Conservation (phyloP, 2,797 vertebrate species). For the Cetoscarus ocellatus region DNA sequence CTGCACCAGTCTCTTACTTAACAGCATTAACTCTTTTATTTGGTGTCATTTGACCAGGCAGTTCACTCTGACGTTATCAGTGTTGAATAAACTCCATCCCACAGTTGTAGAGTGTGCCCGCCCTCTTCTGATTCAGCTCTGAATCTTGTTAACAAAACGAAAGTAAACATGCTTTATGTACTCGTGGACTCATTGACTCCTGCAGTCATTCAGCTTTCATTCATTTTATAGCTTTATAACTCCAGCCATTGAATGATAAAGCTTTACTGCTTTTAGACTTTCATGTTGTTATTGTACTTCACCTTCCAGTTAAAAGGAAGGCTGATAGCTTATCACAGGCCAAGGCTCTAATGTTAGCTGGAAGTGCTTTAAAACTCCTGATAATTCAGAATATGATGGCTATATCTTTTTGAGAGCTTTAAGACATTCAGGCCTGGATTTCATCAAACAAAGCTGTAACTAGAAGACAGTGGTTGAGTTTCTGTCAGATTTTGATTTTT, state of each 20-base stretch:
- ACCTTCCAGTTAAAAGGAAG: conserved; percentile 21
- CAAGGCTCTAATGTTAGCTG: conserved; percentile 35
- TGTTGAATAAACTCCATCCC: background rate
- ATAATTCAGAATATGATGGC: conserved; percentile 38
- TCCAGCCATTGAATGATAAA: background rate
- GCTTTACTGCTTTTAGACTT: background rate
- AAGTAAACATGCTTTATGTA: conserved; percentile 23
- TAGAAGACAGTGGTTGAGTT: conserved; percentile 3
- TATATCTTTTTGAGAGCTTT: conserved; percentile 36
- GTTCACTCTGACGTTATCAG: background rate
- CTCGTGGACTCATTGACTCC: background rate
- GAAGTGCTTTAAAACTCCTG: conserved; percentile 34
- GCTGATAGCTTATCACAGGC: conserved; percentile 57
- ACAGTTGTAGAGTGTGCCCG: background rate
- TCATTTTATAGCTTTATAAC: conserved; percentile 4
- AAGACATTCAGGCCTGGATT: conserved; percentile 12
- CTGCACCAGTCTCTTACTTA: too few relatives aligned
- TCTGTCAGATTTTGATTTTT: background rate
- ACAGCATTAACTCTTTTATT: background rate
- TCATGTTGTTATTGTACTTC: background rate
- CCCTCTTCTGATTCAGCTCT: conserved; percentile 3
- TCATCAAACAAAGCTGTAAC: conserved; percentile 2
- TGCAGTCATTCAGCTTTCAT: conserved; percentile 8
- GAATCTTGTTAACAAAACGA: conserved; percentile 37
- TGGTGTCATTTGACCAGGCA: background rate